phyloP scores from a whole-genome alignment of 1,140 invertebrate species.

The Leucophenga varia region DNA sequence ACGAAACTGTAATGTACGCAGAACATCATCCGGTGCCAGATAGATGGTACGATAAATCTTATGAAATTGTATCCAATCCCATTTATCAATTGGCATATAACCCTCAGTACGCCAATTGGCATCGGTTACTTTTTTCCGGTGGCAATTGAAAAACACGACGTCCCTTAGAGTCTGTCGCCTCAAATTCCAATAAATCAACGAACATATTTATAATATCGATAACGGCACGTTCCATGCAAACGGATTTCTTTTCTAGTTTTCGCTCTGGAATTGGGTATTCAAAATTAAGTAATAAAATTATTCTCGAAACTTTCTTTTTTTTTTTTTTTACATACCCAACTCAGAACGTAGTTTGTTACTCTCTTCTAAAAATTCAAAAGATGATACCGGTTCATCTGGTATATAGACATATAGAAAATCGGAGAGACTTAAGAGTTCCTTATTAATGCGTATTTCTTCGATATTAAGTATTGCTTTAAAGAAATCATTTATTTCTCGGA shows the following conservation, averaged over 20 bases:
- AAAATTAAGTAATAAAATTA: not conserved
- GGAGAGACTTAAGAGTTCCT: slow-evolving; percentile 67
- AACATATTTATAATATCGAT: slow-evolving; percentile 73
- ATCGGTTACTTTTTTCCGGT: slow-evolving; percentile 34
- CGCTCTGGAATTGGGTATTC: slow-evolving; percentile 23
- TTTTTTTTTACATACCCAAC: slow-evolving; percentile 37
- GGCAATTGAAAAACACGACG: slow-evolving; percentile 37
- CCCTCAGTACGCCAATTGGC: slow-evolving; percentile 35
- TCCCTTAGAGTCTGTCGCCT: slow-evolving; percentile 50
- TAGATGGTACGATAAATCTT: slow-evolving; percentile 43
- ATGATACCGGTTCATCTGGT: slow-evolving; percentile 65
- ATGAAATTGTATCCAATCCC: slow-evolving; percentile 47
- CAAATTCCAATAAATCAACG: slow-evolving; percentile 64
- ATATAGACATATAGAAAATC: slow-evolving; percentile 68
- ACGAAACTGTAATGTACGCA: slow-evolving; percentile 28
- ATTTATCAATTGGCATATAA: slow-evolving; percentile 41
- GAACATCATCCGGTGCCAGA: slow-evolving; percentile 30
- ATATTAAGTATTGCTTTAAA: slow-evolving; percentile 65
- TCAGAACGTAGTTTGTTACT: slow-evolving; percentile 62
- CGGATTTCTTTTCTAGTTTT: slow-evolving; percentile 63
- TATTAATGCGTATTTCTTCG: slow-evolving; percentile 74
- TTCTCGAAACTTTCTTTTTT: not conserved
- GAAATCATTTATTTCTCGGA: slow-evolving; percentile 15
- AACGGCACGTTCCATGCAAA: slow-evolving; percentile 66
- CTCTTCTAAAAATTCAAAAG: slow-evolving; percentile 66